Conservation (phyloP, 1,140 invertebrate genomes). For the Drosophila persimilis region DNA sequence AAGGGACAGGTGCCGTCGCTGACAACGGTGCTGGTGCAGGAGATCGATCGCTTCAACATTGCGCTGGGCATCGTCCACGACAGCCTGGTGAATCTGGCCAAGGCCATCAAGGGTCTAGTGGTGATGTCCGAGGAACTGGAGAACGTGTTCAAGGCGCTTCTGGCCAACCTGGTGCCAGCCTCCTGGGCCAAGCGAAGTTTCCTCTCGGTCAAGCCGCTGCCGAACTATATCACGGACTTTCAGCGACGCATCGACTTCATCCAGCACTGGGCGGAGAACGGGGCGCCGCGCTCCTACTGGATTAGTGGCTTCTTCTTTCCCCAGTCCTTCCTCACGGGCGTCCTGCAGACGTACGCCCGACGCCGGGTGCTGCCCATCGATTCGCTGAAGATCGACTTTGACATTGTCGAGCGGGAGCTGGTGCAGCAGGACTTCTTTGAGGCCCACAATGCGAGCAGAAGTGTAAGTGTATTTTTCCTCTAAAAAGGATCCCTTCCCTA, state of each 20-base stretch:
- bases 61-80: constrained; percentile 88
- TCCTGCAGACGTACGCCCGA: constrained; percentile 92
- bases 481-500: no score
- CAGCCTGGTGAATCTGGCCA: constrained; percentile 89
- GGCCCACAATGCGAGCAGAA: constrained; percentile 80
- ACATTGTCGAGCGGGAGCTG: constrained; percentile 84
- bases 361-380: constrained; percentile 94
- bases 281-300: constrained; percentile 92
- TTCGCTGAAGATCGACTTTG: constrained; percentile 91
- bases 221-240: constrained; percentile 92
- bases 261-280: constrained; percentile 87
- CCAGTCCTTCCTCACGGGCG: constrained; percentile 94
- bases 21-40: constrained; percentile 92
- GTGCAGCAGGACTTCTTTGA: constrained; percentile 88
- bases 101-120: constrained; percentile 93
- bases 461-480: constrained; percentile 38
- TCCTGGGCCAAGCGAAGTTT: constrained; percentile 93
- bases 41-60: constrained; percentile 93
- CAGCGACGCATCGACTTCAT: constrained; percentile 91
- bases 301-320: constrained; percentile 95
- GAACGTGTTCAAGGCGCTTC: constrained; percentile 89
- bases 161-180: constrained; percentile 91
- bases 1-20: constrained; percentile 89
- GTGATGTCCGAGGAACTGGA: constrained; percentile 95
- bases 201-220: constrained; percentile 92